Evolutionary conservation across 2,797 vertebrate species (phyloP), one percentile per base, ranked within the genome.

Genomic region (Microhierax caerulescens): DNA sequence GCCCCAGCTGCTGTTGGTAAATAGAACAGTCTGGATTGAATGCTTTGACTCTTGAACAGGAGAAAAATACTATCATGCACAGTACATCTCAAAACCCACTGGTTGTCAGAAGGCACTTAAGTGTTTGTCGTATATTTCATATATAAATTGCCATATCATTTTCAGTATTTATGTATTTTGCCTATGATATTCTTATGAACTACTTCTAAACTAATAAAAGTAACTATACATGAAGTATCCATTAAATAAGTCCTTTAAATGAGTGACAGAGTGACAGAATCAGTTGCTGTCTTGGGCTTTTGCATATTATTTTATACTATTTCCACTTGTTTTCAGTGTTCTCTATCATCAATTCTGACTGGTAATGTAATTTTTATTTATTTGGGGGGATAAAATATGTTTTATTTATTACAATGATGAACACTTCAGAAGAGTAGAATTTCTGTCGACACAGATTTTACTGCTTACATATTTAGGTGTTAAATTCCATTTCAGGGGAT

Each of bases 401-500:
- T 76, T 77, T 82, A 28, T 51, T 30, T 72, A 36, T 59, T 78
- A 24, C 11, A 64, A 4, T 64, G 12, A 39, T 16, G 20, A 80
- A 45, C 0, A 0, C 2, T 79, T 90, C 30, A 54, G 53, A 80
- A 83, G 65, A 60, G 3, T 10, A 81, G n/a, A 64, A n/a, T 37
- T 90, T 9, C 30, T 64, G 2, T 39, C 2, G 4, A 13, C 41
- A 28, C 2, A 34, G 6, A 20, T 72, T 79, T 19, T 65, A 30
- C 9, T 5, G 5, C 15, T 54, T 78, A 7, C 2, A 0, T 75
- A 45, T 5, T 37, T 70, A 20, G 13, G 18, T 51, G 13, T 43
- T 80, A 37, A 5, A 11, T 57, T 86, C 24, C 25, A 56, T 70
- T 81, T 74, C 24, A 64, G 23, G 25, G 12, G 4, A 63, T 74